phyloP scores from a whole-genome alignment of 2,888 invertebrate species.

The Idaea biselata region DNA sequence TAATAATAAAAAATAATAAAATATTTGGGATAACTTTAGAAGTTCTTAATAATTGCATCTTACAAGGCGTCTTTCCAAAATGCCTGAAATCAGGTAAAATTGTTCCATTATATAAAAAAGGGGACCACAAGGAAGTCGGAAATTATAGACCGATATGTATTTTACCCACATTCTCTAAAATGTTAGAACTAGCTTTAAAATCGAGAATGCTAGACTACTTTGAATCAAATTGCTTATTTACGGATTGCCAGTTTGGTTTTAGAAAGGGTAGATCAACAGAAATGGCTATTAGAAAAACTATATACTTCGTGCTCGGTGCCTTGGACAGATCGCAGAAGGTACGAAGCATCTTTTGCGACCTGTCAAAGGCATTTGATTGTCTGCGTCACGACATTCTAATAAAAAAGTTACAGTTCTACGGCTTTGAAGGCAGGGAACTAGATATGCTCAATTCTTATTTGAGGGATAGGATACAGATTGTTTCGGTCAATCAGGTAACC shows the following conservation, averaged over 20 bases:
- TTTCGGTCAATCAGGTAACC: background rate
- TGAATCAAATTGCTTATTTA: background rate
- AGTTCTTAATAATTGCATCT: background rate
- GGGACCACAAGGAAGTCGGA: background rate
- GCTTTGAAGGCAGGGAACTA: slow-evolving; percentile 7
- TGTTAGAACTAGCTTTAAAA: background rate
- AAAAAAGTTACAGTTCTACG: slow-evolving; percentile 6
- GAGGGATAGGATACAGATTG: background rate
- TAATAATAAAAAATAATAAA: background rate
- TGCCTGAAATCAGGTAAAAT: slow-evolving; percentile 4
- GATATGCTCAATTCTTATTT: background rate
- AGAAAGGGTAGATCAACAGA: background rate
- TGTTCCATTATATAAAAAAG: slow-evolving; percentile 5
- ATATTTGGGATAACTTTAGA: background rate
- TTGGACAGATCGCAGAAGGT: slow-evolving; percentile 9
- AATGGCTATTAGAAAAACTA: background rate
- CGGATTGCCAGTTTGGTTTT: background rate
- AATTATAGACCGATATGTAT: slow-evolving; percentile 4
- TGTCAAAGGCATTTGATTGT: slow-evolving; percentile 14
- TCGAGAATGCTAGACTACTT: slow-evolving; percentile 1
- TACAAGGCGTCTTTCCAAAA: slow-evolving; percentile 5
- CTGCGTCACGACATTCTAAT: slow-evolving; percentile 8
- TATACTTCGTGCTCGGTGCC: slow-evolving; percentile 5
- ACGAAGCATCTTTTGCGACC: slow-evolving; percentile 11
- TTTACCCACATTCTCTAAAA: background rate